A percentile compares a stretch with the other conserved stretches of the same genome.
Conservation (phyloP, 2,888 invertebrate genomes). For the Agrotis puta region DNA sequence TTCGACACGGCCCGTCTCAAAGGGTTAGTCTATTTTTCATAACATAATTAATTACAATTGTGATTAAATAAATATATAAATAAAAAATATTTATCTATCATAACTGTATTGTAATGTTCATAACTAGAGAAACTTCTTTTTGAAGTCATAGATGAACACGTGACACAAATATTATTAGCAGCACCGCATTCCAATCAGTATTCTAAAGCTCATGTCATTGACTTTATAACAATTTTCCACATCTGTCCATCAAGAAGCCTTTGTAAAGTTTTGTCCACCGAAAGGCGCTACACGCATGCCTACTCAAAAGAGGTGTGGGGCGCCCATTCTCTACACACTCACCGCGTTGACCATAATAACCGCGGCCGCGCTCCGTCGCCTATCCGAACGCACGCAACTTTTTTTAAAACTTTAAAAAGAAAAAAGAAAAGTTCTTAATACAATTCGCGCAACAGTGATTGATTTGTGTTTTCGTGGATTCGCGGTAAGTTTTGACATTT, state of each 20-base stretch:
- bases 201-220: neutral
- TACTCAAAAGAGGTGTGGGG: slow-evolving; percentile 66
- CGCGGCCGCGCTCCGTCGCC: slow-evolving; percentile 57
- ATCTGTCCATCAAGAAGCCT: slow-evolving; percentile 37
- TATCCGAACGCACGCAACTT: slow-evolving; percentile 52
- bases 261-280: slow-evolving; percentile 57
- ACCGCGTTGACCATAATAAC: slow-evolving; percentile 70
- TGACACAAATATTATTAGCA: neutral
- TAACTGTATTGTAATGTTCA: neutral
- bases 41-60: no score
- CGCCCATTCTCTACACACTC: slow-evolving; percentile 67
- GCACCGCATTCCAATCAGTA: neutral
- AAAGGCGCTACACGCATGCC: slow-evolving; percentile 80
- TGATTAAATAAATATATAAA: no score
- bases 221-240: slow-evolving; percentile 10
- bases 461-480: slow-evolving; percentile 39
- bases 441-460: slow-evolving; percentile 40
- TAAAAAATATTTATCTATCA: neutral
- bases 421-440: slow-evolving; percentile 28
- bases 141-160: neutral
- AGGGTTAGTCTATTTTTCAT: neutral
- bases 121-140: neutral
- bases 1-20: neutral
- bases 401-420: slow-evolving; percentile 43
- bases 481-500: slow-evolving; percentile 51